Percentiles rank a stretch among this genome's conserved stretches.
Conservation (phyloP, 2,888 invertebrate genomes). For the Dicyrtoma fusca region DNA sequence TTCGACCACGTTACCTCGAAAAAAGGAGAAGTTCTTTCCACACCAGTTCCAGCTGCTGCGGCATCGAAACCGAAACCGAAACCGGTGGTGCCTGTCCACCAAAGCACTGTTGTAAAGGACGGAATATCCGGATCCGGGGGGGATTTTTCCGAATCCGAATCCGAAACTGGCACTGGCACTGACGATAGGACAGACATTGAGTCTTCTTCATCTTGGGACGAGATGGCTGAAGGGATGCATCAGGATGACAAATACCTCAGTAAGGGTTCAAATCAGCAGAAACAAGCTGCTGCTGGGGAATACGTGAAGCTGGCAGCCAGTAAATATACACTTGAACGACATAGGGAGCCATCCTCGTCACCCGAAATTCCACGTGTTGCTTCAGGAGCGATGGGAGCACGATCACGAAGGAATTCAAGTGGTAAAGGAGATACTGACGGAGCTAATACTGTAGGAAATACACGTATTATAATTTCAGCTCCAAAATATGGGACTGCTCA, state of each 20-base stretch:
- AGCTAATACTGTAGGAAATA: background rate
- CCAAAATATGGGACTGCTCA: background rate
- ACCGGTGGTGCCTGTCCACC: background rate
- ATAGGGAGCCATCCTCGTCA: background rate
- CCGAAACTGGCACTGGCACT: too few species aligned
- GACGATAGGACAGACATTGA: background rate
- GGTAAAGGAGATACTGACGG: background rate
- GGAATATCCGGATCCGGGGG: background rate
- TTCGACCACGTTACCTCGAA: conserved; percentile 18
- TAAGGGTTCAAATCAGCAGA: too few species aligned
- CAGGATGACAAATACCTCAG: background rate
- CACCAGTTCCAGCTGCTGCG: background rate
- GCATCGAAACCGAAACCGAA: background rate
- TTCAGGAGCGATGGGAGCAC: background rate
- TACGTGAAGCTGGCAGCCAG: background rate
- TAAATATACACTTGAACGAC: background rate
- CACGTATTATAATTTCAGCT: background rate
- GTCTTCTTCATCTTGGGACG: conserved; percentile 17
- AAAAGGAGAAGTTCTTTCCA: background rate
- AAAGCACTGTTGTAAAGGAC: too few species aligned
- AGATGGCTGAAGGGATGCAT: background rate
- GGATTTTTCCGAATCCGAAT: background rate
- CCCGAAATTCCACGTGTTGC: background rate
- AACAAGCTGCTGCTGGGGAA: background rate
- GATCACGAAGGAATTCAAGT: background rate